Evolutionary conservation across 2,113 vertebrate species (phyloP).

Genomic region (Chaenogobius annularis): DNA sequence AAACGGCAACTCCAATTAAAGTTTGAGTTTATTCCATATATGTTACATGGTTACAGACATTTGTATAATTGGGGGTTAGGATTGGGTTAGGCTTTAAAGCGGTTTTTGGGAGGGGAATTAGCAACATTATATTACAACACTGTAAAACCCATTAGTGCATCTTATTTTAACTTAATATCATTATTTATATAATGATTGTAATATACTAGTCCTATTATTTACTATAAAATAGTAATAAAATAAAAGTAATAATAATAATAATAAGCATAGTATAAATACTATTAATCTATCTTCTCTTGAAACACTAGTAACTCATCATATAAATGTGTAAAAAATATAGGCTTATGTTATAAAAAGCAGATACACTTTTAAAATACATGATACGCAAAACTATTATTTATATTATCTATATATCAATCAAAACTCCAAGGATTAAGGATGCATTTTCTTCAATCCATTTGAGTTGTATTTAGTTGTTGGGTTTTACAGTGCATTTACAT

Average conservation of each 20-base stretch:
- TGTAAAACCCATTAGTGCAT: constrained; percentile 6
- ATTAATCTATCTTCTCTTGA: neutral
- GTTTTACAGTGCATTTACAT: constrained; percentile 46
- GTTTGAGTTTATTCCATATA: constrained; percentile 50
- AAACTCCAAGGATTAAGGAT: neutral
- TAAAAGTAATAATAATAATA: neutral
- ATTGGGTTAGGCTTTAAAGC: constrained; percentile 25
- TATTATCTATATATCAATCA: neutral
- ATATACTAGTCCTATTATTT: neutral
- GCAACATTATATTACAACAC: constrained; percentile 47
- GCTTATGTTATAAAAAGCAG: neutral
- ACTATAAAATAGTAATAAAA: neutral
- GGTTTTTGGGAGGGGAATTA: constrained; percentile 39
- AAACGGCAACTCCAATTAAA: constrained; percentile 49
- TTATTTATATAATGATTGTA: neutral
- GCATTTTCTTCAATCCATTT: neutral
- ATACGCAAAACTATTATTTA: neutral
- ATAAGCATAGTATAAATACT: neutral
- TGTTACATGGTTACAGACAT: constrained; percentile 60
- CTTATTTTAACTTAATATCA: neutral
- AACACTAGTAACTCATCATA: neutral
- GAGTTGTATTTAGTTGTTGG: neutral
- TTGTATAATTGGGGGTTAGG: constrained; percentile 30
- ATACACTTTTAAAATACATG: neutral
- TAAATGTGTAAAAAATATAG: neutral